A percentile compares a stretch with the other conserved stretches of the same genome.
Conservation (phyloP, 2,797 vertebrate genomes). For the Leuciscus waleckii region DNA sequence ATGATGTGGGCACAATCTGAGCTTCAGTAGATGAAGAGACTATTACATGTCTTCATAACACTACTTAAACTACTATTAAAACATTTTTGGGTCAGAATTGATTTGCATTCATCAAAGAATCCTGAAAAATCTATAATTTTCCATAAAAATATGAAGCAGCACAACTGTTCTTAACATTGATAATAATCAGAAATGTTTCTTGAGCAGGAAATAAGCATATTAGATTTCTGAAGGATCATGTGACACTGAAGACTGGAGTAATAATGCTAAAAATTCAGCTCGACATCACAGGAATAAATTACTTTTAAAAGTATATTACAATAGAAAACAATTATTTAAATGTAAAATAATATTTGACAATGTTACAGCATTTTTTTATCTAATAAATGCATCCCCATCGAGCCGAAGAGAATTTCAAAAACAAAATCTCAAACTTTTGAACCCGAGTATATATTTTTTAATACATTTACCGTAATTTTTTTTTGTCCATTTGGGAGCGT, state of each 20-base stretch:
- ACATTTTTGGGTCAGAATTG: too few relatives aligned
- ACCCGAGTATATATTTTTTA: not conserved
- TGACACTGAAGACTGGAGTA: not conserved
- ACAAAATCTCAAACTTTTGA: too few relatives aligned
- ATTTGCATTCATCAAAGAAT: not conserved
- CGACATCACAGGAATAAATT: not conserved
- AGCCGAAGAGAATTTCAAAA: not conserved
- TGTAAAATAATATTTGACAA: not conserved
- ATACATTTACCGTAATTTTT: not conserved
- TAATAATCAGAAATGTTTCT: too few relatives aligned
- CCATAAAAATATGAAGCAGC: not conserved
- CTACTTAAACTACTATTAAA: not conserved
- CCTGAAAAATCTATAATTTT: not conserved
- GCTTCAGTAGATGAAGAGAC: not conserved
- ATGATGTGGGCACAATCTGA: not conserved
- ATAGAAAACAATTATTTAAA: not conserved
- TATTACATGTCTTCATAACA: not conserved
- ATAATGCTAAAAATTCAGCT: not conserved
- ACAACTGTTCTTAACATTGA: not conserved
- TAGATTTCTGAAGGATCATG: too few relatives aligned
- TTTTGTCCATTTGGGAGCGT: not conserved
- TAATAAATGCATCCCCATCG: not conserved
- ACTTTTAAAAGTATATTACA: not conserved
- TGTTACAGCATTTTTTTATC: not conserved
- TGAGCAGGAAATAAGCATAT: too few relatives aligned